Evolutionary conservation across 2,113 vertebrate species (phyloP), one percentile per base, ranked within the genome.

Genomic region (Ictalurus punctatus): DNA sequence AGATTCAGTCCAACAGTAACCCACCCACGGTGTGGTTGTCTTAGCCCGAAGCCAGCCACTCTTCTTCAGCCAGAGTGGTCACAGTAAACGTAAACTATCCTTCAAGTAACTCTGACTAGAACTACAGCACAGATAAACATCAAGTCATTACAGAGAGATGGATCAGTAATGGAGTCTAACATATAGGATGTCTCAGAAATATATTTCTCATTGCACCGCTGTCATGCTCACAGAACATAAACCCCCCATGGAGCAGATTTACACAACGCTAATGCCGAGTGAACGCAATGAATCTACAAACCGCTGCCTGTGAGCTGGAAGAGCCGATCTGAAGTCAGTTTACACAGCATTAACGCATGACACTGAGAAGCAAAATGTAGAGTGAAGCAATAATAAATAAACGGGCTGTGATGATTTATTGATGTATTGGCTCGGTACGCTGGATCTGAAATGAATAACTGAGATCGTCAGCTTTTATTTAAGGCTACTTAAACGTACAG

Each of bases 11-110:
- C 48, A 58, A 10, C 30, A 37, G 48, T 27, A 34, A 86, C 69
- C 67, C 84, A 86, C 84, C n/a, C 84, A 58, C 69, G n/a, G 71
- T 58, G 71, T 7, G 17, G 71, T 27, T 40, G 13, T 86, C 71
- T 61, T 59, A 69, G 69, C 52, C 13, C 16, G 6, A 40, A 25
- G 21, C 52, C 4, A 25, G 30, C 52, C 9, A 1, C n/a, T 34
- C 27, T n/a, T 27, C 1, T 10, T 40, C 13, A n/a, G 69, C 30
- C 48, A 19, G 52, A 25, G 16, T 8, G 7, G 13, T 76, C 48
- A 25, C 48, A 7, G 48, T 23, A 85, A 56, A 56, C 3, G 17
- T 52, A 54, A 30, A 52, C 19, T 34, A 30, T 71, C 17, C 12
- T 73, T 58, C n/a, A 54, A 71, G 44, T 54, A 3, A 74, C 6